These are phyloP conservation scores for Eupleurogrammus muticus DNA, from an alignment of 2,797 vertebrate species.

Conservation along the genomic window DNA sequence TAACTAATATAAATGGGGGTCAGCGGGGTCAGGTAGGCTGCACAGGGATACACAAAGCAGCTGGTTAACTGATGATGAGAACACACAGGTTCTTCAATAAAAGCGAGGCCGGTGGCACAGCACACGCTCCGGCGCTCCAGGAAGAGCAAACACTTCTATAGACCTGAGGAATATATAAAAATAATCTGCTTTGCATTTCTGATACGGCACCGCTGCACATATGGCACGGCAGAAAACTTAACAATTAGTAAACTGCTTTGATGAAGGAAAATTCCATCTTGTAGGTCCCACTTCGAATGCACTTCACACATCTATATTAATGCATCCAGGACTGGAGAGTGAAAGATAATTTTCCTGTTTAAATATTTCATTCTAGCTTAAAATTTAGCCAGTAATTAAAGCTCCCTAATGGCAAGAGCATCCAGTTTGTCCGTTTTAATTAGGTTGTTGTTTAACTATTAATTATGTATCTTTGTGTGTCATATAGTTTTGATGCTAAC, in stretches of 20 bases:
- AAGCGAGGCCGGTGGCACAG: neutral
- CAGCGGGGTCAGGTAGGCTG: constrained; percentile 41
- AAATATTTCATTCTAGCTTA: constrained; percentile 98
- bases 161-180: constrained; percentile 16
- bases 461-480: constrained; percentile 98
- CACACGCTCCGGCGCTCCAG: neutral
- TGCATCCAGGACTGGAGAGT: constrained; percentile 94
- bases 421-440: constrained; percentile 99
- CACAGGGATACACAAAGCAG: constrained; percentile 37
- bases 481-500: constrained; percentile 94
- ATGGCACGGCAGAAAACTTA: constrained; percentile 92
- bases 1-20: constrained; percentile 59
- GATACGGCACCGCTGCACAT: constrained; percentile 74
- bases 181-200: constrained; percentile 50
- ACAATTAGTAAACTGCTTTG: constrained; percentile 96
- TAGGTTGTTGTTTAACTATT: constrained; percentile 99
- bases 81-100: constrained; percentile 11
- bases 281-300: constrained; percentile 93
- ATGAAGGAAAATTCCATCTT: constrained; percentile 96
- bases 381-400: constrained; percentile 95
- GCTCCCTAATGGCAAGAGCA: constrained; percentile 93
- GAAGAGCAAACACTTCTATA: constrained; percentile 14
- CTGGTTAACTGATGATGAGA: constrained; percentile 47
- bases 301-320: constrained; percentile 96
- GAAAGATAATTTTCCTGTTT: constrained; percentile 97